These are phyloP conservation scores for Protobothrops mucrosquamatus DNA, from an alignment of 2,113 vertebrate species.

Conservation along the genomic window DNA sequence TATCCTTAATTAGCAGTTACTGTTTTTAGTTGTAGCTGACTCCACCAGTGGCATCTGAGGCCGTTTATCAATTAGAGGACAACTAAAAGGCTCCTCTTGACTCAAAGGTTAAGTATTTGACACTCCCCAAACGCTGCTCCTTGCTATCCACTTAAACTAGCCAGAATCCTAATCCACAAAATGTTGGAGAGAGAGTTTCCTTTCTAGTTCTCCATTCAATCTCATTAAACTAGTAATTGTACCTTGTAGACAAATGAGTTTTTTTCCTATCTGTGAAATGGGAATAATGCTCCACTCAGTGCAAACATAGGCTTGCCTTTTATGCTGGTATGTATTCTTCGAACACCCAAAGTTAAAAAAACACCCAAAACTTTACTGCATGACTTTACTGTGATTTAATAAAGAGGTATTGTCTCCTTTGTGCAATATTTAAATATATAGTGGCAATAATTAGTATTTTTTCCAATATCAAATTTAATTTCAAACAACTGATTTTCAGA, in stretches of 20 bases:
- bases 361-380: background rate
- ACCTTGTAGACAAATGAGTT: background rate
- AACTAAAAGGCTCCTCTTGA: background rate
- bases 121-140: background rate
- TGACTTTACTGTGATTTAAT: background rate
- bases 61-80: background rate
- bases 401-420: background rate
- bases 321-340: background rate
- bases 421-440: background rate
- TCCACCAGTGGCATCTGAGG: background rate
- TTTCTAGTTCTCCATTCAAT: background rate
- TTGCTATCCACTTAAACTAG: background rate
- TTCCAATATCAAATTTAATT: background rate
- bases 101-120: background rate
- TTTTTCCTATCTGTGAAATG: background rate
- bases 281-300: background rate
- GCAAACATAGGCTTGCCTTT: background rate
- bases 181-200: background rate
- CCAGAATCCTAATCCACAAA: no score
- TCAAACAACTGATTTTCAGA: background rate
- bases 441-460: background rate
- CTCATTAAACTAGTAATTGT: background rate
- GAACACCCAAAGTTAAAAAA: background rate
- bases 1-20: background rate
- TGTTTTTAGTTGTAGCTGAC: background rate